A percentile compares a stretch with the other conserved stretches of the same genome.
phyloP scores from a whole-genome alignment of 2,797 vertebrate genomes.

The Enteromius treurensis region DNA sequence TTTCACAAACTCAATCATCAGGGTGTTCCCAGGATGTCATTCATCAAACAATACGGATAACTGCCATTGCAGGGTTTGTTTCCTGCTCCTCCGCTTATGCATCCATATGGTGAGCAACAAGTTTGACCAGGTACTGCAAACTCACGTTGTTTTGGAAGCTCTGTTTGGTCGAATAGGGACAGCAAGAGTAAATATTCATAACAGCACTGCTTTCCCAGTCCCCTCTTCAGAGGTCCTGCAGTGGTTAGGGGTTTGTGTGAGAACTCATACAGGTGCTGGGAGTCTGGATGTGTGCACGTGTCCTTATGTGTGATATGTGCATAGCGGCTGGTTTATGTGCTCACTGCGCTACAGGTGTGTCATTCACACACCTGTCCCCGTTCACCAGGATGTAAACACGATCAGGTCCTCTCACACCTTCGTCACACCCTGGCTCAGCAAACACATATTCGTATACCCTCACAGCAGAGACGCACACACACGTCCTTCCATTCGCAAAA shows the following conservation, averaged over 20 bases:
- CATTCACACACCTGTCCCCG: conserved; percentile 49
- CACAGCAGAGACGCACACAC: background rate
- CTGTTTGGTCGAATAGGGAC: background rate
- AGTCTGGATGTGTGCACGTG: conserved; percentile 11
- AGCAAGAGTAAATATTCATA: conserved; percentile 15
- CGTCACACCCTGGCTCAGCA: conserved; percentile 59
- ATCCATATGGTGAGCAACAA: conserved; percentile 5
- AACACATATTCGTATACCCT: conserved; percentile 46
- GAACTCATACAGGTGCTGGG: conserved; percentile 47
- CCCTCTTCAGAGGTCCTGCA: background rate
- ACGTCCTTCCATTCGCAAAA: background rate
- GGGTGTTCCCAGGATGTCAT: conserved; percentile 42
- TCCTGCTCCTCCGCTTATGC: conserved; percentile 13
- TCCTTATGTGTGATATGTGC: conserved; percentile 22
- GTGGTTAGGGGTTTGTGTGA: conserved; percentile 38
- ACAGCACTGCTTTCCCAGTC: conserved; percentile 8
- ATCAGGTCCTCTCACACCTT: conserved; percentile 59
- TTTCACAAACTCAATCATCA: conserved; percentile 39
- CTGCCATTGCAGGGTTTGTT: conserved; percentile 25
- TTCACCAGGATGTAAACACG: conserved; percentile 65
- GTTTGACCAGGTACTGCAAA: conserved; percentile 27
- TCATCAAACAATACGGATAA: conserved; percentile 38
- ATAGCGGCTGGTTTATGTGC: conserved; percentile 26
- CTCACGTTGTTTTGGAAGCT: background rate
- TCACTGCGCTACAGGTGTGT: conserved; percentile 52